phyloP scores from a whole-genome alignment of 2,113 vertebrate species.

The Ceyx melanurus region DNA sequence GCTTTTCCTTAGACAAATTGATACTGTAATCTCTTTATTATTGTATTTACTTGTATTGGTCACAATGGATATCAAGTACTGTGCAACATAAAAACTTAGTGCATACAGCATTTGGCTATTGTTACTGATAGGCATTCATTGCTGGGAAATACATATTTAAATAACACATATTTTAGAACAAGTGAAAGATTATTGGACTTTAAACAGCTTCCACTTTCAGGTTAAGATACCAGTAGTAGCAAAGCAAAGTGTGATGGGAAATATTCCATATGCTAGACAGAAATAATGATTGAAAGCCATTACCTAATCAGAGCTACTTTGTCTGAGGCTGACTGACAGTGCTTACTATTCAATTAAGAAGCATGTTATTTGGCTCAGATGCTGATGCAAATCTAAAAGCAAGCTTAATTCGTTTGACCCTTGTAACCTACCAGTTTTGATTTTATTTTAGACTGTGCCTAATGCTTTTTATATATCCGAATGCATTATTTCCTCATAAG shows the following conservation, averaged over 20 bases:
- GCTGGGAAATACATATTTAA: conserved; percentile 64
- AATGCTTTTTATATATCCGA: conserved; percentile 60
- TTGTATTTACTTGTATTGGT: neutral
- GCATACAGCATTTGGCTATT: conserved; percentile 22
- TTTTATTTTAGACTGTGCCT: conserved; percentile 69
- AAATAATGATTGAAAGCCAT: conserved; percentile 68
- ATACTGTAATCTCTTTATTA: neutral
- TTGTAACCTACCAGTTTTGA: conserved; percentile 55
- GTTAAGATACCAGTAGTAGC: conserved; percentile 73
- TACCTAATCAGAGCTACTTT: conserved; percentile 62
- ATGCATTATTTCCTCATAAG: conserved; percentile 31
- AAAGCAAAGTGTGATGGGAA: conserved; percentile 72
- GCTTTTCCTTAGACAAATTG: neutral
- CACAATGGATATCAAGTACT: neutral
- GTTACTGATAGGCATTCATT: conserved; percentile 49
- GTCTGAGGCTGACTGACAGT: conserved; percentile 50
- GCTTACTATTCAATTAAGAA: conserved; percentile 74
- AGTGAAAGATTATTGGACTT: conserved; percentile 68
- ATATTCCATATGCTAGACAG: conserved; percentile 66
- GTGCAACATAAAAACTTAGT: neutral
- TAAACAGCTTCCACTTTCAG: conserved; percentile 71
- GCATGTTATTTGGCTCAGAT: conserved; percentile 55
- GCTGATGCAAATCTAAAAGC: conserved; percentile 62
- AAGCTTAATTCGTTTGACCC: conserved; percentile 72
- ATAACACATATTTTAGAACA: conserved; percentile 70